phyloP scores from a whole-genome alignment of 2,113 vertebrate genomes.

The Rhinogobius similis region DNA sequence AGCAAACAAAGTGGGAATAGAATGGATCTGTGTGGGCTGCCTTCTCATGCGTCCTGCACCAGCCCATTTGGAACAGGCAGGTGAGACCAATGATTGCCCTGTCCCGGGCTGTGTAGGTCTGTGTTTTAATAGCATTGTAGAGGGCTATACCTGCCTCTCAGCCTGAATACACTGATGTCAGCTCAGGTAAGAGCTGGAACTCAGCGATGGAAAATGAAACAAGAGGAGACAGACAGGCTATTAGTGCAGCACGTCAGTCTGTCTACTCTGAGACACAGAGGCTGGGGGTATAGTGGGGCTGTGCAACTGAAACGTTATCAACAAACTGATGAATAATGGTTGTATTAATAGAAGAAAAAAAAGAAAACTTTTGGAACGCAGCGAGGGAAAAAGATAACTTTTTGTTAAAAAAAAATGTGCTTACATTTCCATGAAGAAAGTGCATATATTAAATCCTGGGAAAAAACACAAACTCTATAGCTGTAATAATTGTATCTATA shows the following conservation, averaged over 20 bases:
- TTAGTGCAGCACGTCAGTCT: conserved; percentile 28
- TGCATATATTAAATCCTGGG: not conserved
- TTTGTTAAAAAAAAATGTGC: too few species aligned
- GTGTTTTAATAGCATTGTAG: conserved; percentile 20
- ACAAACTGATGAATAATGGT: conserved; percentile 1
- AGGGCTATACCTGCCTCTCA: conserved; percentile 5
- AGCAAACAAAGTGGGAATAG: not conserved
- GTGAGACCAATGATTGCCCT: conserved; percentile 23
- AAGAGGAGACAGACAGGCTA: conserved; percentile 38
- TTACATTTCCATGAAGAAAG: not conserved
- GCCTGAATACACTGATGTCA: conserved; percentile 30
- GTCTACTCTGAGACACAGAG: conserved; percentile 29
- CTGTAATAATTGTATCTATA: not conserved
- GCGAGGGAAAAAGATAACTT: not conserved
- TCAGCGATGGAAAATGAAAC: conserved; percentile 63
- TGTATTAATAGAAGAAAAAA: not conserved
- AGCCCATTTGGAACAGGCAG: conserved; percentile 39
- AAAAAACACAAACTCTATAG: not conserved
- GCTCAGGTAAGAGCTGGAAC: conserved; percentile 56
- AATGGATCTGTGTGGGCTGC: not conserved
- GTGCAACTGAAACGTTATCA: conserved; percentile 15
- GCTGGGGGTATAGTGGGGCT: conserved; percentile 16
- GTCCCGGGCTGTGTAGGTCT: conserved; percentile 16
- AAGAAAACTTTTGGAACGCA: not conserved
- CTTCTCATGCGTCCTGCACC: conserved; percentile 11